A percentile compares a stretch with the other conserved stretches of the same genome.
Evolutionary conservation across 2,888 invertebrate genomes (phyloP).

Genomic region (Acanthopleura granulata): DNA sequence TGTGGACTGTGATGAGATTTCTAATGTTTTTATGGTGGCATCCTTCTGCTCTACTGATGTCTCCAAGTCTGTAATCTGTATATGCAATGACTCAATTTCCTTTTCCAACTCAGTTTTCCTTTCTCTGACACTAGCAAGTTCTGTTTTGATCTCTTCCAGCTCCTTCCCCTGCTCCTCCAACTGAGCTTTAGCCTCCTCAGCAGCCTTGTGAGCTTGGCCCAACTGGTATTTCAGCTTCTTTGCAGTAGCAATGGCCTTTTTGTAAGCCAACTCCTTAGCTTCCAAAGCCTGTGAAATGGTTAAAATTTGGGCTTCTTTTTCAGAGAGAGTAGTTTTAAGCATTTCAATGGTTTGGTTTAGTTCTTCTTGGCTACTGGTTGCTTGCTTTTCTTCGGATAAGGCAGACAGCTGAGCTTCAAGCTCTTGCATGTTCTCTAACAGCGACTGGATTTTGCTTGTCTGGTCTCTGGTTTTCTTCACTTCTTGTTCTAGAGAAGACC

Average conservation of each 20-base stretch:
- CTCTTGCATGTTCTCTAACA: constrained; percentile 57
- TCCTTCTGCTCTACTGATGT: background rate
- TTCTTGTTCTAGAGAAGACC: background rate
- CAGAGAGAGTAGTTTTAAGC: constrained; percentile 23
- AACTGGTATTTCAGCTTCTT: constrained; percentile 59
- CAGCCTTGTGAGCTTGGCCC: constrained; percentile 37
- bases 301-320: constrained; percentile 33
- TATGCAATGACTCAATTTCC: constrained; percentile 34
- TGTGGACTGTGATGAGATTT: too few relatives aligned
- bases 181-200: constrained; percentile 22
- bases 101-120: background rate
- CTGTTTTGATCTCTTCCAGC: constrained; percentile 28
- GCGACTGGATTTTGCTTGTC: constrained; percentile 41
- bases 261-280: constrained; percentile 52
- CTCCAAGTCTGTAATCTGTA: constrained; percentile 28
- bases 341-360: constrained; percentile 16
- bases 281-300: constrained; percentile 35
- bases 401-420: constrained; percentile 50
- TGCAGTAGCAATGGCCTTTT: constrained; percentile 58
- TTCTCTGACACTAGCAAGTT: constrained; percentile 20
- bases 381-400: constrained; percentile 34
- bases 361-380: background rate
- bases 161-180: constrained; percentile 1
- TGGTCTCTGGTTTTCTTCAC: background rate
- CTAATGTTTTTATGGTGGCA: background rate